Evolutionary conservation across 1,140 invertebrate genomes (phyloP).

Genomic region (Potamilus streckersoni): DNA sequence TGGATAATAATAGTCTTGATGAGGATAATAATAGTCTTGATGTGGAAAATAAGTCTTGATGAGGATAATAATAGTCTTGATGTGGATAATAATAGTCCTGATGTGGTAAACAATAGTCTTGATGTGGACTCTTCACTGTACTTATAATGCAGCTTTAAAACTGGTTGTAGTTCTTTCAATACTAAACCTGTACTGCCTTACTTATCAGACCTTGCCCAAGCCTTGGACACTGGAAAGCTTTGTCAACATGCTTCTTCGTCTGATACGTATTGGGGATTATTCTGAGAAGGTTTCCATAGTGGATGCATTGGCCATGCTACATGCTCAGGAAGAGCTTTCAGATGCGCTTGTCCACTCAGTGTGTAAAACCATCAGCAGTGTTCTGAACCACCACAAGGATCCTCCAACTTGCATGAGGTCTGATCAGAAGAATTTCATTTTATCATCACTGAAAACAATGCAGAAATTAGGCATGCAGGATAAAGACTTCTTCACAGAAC

Average conservation of each 20-base stretch:
- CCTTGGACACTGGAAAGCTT: constrained; percentile 62
- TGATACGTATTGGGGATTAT: constrained; percentile 53
- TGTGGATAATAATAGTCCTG: too few relatives aligned
- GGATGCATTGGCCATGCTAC: constrained; percentile 52
- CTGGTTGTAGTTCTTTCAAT: too few relatives aligned
- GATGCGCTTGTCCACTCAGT: constrained; percentile 38
- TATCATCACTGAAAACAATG: constrained; percentile 50
- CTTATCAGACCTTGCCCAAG: constrained; percentile 59
- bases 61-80: too few relatives aligned
- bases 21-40: too few relatives aligned
- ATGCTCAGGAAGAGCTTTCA: constrained; percentile 50
- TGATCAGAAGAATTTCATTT: constrained; percentile 57
- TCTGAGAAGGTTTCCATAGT: constrained; percentile 48
- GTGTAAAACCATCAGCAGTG: constrained; percentile 41
- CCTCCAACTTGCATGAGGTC: constrained; percentile 51
- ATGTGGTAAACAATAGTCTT: too few relatives aligned
- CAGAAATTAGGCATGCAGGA: constrained; percentile 47
- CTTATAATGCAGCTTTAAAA: too few relatives aligned
- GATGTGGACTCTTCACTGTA: too few relatives aligned
- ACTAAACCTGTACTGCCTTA: neutral
- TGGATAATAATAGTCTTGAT: too few relatives aligned
- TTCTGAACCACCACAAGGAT: constrained; percentile 52
- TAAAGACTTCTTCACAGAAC: constrained; percentile 57
- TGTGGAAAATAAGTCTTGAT: too few relatives aligned
- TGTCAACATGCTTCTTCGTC: constrained; percentile 47